phyloP scores from a whole-genome alignment of 2,888 invertebrate genomes.

The Zootermopsis nevadensis region DNA sequence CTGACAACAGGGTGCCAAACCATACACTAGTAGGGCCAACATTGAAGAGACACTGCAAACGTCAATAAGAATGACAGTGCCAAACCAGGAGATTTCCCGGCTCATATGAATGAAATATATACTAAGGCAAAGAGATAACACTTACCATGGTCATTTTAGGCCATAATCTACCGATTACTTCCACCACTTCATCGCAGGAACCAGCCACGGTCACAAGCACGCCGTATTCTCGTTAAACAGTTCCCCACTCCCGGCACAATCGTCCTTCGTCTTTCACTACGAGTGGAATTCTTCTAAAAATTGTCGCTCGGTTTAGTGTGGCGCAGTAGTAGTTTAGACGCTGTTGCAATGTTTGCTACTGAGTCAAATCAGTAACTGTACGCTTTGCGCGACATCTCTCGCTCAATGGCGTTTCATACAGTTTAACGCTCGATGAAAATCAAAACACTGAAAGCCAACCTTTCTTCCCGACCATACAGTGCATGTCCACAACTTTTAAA shows the following conservation, averaged over 20 bases:
- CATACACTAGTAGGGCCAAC: slow-evolving; percentile 18
- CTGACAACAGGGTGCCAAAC: slow-evolving; percentile 33
- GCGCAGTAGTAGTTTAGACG: slow-evolving; percentile 52
- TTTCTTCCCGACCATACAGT: neutral
- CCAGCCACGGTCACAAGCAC: slow-evolving; percentile 49
- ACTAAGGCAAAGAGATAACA: slow-evolving; percentile 36
- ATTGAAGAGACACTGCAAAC: slow-evolving; percentile 28
- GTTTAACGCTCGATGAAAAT: neutral
- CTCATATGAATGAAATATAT: slow-evolving; percentile 7
- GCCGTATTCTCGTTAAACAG: slow-evolving; percentile 45
- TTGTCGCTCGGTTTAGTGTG: slow-evolving; percentile 50
- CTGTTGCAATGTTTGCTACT: slow-evolving; percentile 53
- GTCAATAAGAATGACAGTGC: slow-evolving; percentile 38
- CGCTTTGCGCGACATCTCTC: neutral
- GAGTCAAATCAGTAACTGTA: slow-evolving; percentile 52
- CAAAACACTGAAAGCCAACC: neutral
- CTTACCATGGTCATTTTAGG: slow-evolving; percentile 54
- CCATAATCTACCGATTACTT: slow-evolving; percentile 51
- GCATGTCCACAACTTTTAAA: neutral
- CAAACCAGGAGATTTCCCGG: slow-evolving; percentile 20
- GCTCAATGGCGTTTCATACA: neutral
- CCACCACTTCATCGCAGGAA: slow-evolving; percentile 49
- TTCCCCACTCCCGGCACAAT: slow-evolving; percentile 47
- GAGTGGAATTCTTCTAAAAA: slow-evolving; percentile 51
- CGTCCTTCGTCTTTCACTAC: slow-evolving; percentile 52